Base-by-base conservation (phyloP, 2,888 invertebrate genomes). In the Perdita meconis region DNA sequence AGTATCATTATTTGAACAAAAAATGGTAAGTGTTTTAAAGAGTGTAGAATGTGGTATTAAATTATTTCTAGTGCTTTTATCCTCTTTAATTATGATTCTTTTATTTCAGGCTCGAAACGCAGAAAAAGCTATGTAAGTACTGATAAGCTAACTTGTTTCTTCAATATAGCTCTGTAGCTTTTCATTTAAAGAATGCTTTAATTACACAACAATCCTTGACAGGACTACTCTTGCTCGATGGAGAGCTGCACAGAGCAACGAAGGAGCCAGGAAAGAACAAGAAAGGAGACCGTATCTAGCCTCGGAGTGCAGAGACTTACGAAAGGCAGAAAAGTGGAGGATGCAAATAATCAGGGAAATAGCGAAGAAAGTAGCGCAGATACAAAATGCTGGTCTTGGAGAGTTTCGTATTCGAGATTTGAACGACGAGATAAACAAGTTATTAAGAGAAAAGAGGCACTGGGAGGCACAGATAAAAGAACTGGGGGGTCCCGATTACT, bases 401-500 rank as follows among this genome's bases (percentile, higher is more conserved):
- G 99, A 99, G 93, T 99, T 99, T 92, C 95, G 99, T 26, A 97
- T 99, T 81, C 95, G 99, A 16, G 99, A 99, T 92, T 93, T 99
- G 24, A 99, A 99, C 92, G 99, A 99, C 93, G 99, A 99, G 93
- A 99, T 99, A 85, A 99, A 99, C 93, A 99, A 99, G 93, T 92
- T 99, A 80, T 94, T 99, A 74, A 94, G 99, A 56, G 98, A 99
- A 90, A 99, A 99, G 90, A 95, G 98, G 0, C 98, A 99, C 90
- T 99, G 99, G 99, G 99, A 99, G 91, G 96, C 97, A 64, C 97
- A 99, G 91, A 99, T 99, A 83, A 96, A 97, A 85, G 96, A 98
- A 74, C 93, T 99, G 0, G 99, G 99, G 0, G 99, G 99, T 0
- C 97, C 98, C 0, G 99, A 99, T 93, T 97, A 97, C 90, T 95